phyloP scores from a whole-genome alignment of 2,888 invertebrate genomes.

The Orthosia incerta region DNA sequence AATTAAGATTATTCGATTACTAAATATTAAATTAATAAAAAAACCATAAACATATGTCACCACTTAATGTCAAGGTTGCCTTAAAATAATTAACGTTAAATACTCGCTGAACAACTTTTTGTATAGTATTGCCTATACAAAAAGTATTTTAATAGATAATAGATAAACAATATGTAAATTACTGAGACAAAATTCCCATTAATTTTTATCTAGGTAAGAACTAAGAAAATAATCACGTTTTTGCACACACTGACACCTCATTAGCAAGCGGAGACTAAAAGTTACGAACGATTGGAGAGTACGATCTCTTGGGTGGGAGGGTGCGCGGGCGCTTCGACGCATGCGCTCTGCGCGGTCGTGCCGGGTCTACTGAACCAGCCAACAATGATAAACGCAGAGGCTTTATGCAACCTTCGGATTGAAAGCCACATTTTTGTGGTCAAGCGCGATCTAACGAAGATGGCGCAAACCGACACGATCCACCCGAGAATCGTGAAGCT shows the following conservation, averaged over 20 bases:
- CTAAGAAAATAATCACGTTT: conserved; percentile 59
- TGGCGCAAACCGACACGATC: conserved; percentile 84
- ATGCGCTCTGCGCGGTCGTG: conserved; percentile 82
- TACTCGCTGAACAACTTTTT: conserved; percentile 39
- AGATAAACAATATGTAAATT: conserved; percentile 33
- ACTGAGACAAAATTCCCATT: conserved; percentile 26
- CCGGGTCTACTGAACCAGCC: conserved; percentile 83
- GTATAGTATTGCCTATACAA: too few species aligned
- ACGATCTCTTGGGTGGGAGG: conserved; percentile 33
- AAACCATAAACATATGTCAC: conserved; percentile 38
- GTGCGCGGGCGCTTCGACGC: conserved; percentile 72
- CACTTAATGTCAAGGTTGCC: conserved; percentile 59
- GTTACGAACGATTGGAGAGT: conserved; percentile 28
- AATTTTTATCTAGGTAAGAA: conserved; percentile 24
- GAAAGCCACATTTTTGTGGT: conserved; percentile 89
- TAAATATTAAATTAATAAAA: conserved; percentile 30
- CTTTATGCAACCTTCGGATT: conserved; percentile 89
- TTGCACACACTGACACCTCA: conserved; percentile 69
- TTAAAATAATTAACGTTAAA: conserved; percentile 41
- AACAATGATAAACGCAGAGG: conserved; percentile 82
- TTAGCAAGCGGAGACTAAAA: conserved; percentile 55
- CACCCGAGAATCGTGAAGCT: conserved; percentile 60
- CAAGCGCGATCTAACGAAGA: conserved; percentile 83
- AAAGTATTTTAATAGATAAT: conserved; percentile 31
- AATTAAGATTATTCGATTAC: conserved; percentile 14